These are phyloP conservation scores for Platichthys flesus DNA, from an alignment of 2,113 vertebrate genomes.

Conservation along the genomic window DNA sequence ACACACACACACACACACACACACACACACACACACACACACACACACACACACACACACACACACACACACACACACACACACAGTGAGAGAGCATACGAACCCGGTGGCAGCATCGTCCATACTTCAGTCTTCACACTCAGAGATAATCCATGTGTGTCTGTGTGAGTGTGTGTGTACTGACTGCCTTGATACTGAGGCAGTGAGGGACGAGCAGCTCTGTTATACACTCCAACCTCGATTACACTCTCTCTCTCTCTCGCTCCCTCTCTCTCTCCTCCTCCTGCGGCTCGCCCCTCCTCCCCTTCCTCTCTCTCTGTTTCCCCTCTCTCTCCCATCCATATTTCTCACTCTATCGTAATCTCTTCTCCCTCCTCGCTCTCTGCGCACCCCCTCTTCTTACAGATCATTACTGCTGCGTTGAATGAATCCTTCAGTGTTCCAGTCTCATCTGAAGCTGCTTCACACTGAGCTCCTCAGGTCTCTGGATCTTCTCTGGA, in stretches of 20 bases:
- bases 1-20: no score
- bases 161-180: slow-evolving; percentile 2
- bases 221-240: slow-evolving; percentile 45
- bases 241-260: slow-evolving; percentile 29
- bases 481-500: no score
- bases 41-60: not conserved
- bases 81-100: slow-evolving; percentile 27
- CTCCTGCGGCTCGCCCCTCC: not conserved
- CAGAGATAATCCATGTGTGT: slow-evolving; percentile 43
- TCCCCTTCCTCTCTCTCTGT: not conserved
- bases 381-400: not conserved
- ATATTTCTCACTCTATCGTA: slow-evolving; percentile 7
- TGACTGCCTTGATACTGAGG: slow-evolving; percentile 48
- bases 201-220: slow-evolving; percentile 40
- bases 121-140: slow-evolving; percentile 67
- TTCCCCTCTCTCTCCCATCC: not conserved
- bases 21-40: not conserved
- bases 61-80: not conserved
- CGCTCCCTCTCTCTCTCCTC: slow-evolving; percentile 1
- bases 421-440: not conserved
- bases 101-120: slow-evolving; percentile 71
- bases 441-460: no score
- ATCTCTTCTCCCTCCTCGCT: slow-evolving; percentile 9
- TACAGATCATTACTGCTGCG: not conserved
- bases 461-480: no score